Base-by-base conservation (phyloP, 1,140 invertebrate species). In the Drosophila fuyamai region DNA sequence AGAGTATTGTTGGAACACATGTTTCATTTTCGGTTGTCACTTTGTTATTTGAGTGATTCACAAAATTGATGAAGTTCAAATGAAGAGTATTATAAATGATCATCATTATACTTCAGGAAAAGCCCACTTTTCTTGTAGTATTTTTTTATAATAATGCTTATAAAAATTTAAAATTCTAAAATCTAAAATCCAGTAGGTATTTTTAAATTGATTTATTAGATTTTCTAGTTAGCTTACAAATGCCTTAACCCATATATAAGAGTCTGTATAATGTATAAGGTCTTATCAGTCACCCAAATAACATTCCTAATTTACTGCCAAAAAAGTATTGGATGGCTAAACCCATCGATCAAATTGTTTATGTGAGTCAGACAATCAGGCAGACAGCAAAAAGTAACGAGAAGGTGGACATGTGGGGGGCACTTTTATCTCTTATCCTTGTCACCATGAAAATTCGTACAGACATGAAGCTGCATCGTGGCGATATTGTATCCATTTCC, bases 331-430 rank as follows among this genome's bases (percentile, higher is more conserved):
- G 10, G 6, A 61, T 10, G 27, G 57, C 14, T 38, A 27, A 32
- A 65, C 10, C 65, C 27, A 71, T 71, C 67, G 67, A 71, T 71
- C 50, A 71, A 70, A 57, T 40, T 71, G 62, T 55, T 70, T 56
- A 12, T 53, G 48, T 55, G 53, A 29, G 50, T 40, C 65, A 71
- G 67, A 71, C 63, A 48, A 18, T 41, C 16, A 18, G 51, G 67
- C 50, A 71, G 67, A 71, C 65, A 57, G 27, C 18, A 12, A 35
- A 67, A 41, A 48, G 44, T 18, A 70, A 23, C n/a, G 13, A 4
- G 12, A 46, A 12, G 16, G 32, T 41, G n/a, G 46, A 10, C 44
- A 47, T 41, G 29, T 23, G 29, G 27, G 47, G n/a, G 18, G 51
- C 36, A 23, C 29, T 18, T 55, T 47, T 40, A 67, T 67, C 43